Base-by-base conservation (phyloP, 1,140 invertebrate species). In the Micrasema minimum region DNA sequence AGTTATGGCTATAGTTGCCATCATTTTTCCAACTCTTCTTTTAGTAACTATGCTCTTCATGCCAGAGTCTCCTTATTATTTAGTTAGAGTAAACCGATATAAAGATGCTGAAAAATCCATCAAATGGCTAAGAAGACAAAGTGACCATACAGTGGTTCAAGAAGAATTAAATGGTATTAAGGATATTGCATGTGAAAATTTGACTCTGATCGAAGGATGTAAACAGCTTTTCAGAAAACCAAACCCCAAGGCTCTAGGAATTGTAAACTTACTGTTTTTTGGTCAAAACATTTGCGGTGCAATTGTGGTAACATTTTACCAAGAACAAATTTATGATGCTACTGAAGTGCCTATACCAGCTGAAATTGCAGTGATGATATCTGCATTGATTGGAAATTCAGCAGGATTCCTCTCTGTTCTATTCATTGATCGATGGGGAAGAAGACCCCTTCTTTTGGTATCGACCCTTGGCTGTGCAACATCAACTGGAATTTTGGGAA, bases 391-490 rank as follows among this genome's bases (percentile, higher is more conserved):
- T 2, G 72, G 72, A 45, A 74, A 68, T 57, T 1, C 20, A 3
- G 57, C 66, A 12, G 72, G 72, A 23, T 41, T 71, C 18, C 12
- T 71, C 1, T 67, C 69, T 1, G 35, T 74, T 20, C 37, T 74
- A 11, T 71, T 74, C 26, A 65, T 74, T 1, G 72, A 74, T 66
- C 57, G 72, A 14, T 74, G 72, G 72, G 72, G 72, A 23, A 74
- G 72, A 65, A 67, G 51, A 59, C 72, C 72, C 12, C 37, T 74
- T 2, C n/a, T 74, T 1, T 37, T 74, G 22, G 11, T 71, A n/a
- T 74, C 72, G 4, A 12, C 65, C 38, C 18, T 74, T 7, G 72
- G 72, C 2, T 74, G 72, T 50, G 68, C 69, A 0, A 4, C 50
- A 31, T 67, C 72, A 1, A 74, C 72, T 1, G 69, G 65, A 37